phyloP scores from a whole-genome alignment of 2,888 invertebrate species.

The Drosophila anomelani region DNA sequence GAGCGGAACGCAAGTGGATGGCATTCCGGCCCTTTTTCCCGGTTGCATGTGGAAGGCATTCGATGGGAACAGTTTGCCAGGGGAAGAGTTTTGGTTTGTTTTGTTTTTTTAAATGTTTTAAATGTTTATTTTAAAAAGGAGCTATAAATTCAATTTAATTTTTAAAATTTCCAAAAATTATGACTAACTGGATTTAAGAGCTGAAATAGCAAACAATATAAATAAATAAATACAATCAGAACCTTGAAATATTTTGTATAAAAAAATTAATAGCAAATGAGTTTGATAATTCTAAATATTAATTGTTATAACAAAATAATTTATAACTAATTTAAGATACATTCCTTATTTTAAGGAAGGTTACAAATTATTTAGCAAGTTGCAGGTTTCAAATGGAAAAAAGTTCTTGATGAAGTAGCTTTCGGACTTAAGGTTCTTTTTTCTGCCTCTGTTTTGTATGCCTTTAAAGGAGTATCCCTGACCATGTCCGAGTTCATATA shows the following conservation, averaged over 20 bases:
- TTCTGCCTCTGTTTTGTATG: neutral
- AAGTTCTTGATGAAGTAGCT: neutral
- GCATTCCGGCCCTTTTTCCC: neutral
- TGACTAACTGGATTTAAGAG: too few relatives aligned
- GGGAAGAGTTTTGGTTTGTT: slow-evolving; percentile 6
- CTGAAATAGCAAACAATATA: too few relatives aligned
- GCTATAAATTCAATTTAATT: too few relatives aligned
- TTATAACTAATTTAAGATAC: too few relatives aligned
- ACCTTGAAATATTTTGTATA: too few relatives aligned
- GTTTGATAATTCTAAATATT: neutral
- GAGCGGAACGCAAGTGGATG: slow-evolving; percentile 7
- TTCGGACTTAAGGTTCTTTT: neutral
- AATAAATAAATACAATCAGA: too few relatives aligned
- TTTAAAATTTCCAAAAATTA: too few relatives aligned
- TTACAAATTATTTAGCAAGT: neutral
- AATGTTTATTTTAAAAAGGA: neutral
- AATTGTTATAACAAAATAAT: too few relatives aligned
- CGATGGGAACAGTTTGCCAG: slow-evolving; percentile 48
- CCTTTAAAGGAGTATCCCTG: neutral
- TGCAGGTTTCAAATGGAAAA: neutral
- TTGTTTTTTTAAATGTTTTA: neutral
- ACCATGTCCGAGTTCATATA: slow-evolving; percentile 12
- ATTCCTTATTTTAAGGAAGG: neutral
- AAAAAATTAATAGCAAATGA: neutral
- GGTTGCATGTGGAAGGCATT: slow-evolving; percentile 14